Conservation (phyloP, 2,113 vertebrate genomes). For the Eonycteris spelaea region DNA sequence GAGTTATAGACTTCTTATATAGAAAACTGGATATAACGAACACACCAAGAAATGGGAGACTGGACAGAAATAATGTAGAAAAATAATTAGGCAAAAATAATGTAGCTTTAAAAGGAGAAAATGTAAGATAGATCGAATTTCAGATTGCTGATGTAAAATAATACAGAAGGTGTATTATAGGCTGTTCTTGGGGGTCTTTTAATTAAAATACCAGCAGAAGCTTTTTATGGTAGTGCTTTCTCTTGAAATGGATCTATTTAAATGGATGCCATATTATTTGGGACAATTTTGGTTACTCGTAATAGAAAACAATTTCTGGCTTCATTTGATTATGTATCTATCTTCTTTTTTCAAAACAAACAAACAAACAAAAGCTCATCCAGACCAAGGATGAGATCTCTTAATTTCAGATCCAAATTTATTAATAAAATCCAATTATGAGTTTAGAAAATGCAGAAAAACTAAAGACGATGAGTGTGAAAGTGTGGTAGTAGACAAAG, state of each 20-base stretch:
- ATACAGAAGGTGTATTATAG: neutral
- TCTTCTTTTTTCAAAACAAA: neutral
- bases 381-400: neutral
- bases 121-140: neutral
- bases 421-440: neutral
- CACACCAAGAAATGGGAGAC: neutral
- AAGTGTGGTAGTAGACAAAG: neutral
- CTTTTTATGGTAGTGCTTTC: neutral
- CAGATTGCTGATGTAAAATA: neutral
- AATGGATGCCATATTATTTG: neutral
- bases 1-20: neutral
- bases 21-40: neutral
- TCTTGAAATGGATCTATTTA: conserved; percentile 23
- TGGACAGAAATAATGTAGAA: neutral
- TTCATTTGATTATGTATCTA: neutral
- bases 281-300: neutral
- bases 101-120: conserved; percentile 2
- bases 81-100: conserved; percentile 13
- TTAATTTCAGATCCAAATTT: neutral
- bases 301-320: neutral
- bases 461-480: neutral
- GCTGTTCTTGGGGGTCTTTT: neutral
- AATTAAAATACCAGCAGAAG: neutral
- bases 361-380: neutral
- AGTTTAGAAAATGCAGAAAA: neutral